Evolutionary conservation across 2,797 vertebrate genomes (phyloP), one percentile per base, ranked within the genome.

Genomic region (Acestrorhynchus altus): DNA sequence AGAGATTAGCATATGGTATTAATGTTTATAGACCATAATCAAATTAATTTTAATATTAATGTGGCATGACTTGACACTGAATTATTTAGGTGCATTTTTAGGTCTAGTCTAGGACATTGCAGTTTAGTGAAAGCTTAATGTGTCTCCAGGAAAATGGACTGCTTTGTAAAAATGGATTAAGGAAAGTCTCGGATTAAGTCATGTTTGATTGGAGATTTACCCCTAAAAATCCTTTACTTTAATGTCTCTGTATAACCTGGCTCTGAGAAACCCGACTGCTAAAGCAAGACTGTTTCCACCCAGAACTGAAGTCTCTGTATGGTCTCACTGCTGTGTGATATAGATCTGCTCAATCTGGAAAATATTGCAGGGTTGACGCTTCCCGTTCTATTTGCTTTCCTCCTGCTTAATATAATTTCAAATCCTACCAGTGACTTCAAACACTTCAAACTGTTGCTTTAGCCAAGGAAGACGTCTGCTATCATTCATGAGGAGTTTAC

Each of bases 1-100:
- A 31, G 26, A 47, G 52, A 24, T 42, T 26, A 40, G 20, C 22
- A 26, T 26, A 24, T 44, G 47, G 20, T n/a, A 12, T 15, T 54
- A 26, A 44, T 40, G 73, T 51, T 35, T 12, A 10, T n/a, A n/a
- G 72, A 39, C 22, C 13, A 52, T 24, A 39, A 13, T 63, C 59
- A 52, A 8, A 74, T 24, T 6, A 40, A 74, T 13, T 12, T 16
- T 16, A 66, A 74, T 65, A 51, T 64, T 66, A 65, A 44, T 39
- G 22, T 49, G 31, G 42, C 42, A 24, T 61, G 44, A 13, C n/a
- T 20, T 66, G 51, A 74, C 28, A 49, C n/a, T 52, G 18, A 11
- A 63, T 63, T 24, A 47, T 72, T 57, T 15, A 44, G 54, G 5
- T 5, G 16, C 31, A 35, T 61, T 26, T 12, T n/a, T n/a, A n/a